These are phyloP conservation scores for Palythoa heliodiscus DNA, from an alignment of 92 coral and sea anemone genomes.

Conservation along the genomic window DNA sequence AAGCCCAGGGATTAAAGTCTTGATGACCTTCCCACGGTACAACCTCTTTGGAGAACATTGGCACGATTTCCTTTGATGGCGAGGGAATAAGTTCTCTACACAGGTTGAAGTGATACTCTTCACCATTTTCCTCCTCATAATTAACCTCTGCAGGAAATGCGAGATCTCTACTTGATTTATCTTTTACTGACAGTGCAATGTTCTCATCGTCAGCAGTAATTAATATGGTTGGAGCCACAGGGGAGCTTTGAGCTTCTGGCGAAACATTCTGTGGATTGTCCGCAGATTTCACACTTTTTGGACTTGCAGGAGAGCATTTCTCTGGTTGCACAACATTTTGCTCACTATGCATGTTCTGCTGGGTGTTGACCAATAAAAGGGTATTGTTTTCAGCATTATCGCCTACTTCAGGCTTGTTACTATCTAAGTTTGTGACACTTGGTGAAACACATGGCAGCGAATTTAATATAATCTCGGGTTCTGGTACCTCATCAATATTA, in stretches of 20 bases:
- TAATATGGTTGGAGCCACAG: conserved; percentile 29
- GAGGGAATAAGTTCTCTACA: conserved; percentile 33
- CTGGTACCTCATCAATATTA: conserved; percentile 39
- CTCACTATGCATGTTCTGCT: background rate
- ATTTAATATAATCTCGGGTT: conserved; percentile 28
- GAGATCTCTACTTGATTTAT: conserved; percentile 10
- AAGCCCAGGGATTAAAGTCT: conserved; percentile 59
- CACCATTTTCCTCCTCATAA: conserved; percentile 38
- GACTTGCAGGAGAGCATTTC: conserved; percentile 12
- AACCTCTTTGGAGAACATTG: conserved; percentile 7
- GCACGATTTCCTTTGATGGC: conserved; percentile 13
- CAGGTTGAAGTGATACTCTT: conserved; percentile 31
- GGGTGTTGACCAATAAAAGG: background rate
- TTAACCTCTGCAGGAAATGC: conserved; percentile 43
- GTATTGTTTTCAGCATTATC: background rate
- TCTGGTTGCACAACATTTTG: background rate
- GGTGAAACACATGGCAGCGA: conserved; percentile 23
- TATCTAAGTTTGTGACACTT: background rate
- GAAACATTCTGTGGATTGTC: background rate
- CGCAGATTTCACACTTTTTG: background rate
- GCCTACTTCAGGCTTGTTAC: background rate
- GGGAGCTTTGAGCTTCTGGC: conserved; percentile 22
- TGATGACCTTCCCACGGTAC: conserved; percentile 33
- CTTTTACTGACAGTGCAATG: conserved; percentile 3
- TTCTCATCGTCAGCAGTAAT: conserved; percentile 26